Base-by-base conservation (phyloP, 2,113 vertebrate genomes). In the Pluvialis apricaria region DNA sequence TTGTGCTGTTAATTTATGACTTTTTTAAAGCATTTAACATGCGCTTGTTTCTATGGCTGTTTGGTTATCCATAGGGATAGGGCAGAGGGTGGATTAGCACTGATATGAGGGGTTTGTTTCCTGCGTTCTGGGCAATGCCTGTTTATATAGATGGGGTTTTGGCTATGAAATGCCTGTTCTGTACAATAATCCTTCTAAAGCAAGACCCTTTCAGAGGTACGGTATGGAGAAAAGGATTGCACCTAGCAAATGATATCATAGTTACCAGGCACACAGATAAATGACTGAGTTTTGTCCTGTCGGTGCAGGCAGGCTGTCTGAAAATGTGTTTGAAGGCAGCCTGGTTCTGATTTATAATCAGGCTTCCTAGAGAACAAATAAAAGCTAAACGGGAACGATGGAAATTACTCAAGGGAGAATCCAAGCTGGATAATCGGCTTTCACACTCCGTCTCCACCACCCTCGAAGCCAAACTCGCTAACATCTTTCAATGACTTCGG, bases 381-480 rank as follows among this genome's bases (percentile, higher is more conserved):
- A 82, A 93, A 96, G 82, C 92, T 85, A 71, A 93, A 61, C 71
- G 62, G 76, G 62, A 94, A 78, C 1, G 22, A 29, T 85, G 87
- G 84, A 36, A 93, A 88, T 82, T 54, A n/a, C 84, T 93, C 76
- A 28, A 26, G 87, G 79, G 94, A 93, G 86, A 88, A 47, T 52
- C 92, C 92, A 68, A 80, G 92, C 89, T 92, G 94, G 80, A 65
- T 87, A 96, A 97, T 97, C 11, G 0, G 54, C 79, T 97, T 97
- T 92, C 88, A 88, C 93, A 90, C 62, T 77, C 69, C 45, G 10
- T 57, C 36, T 79, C 60, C 72, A 71, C 40, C 64, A n/a, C 69
- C 81, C 69, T 72, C 14, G 21, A 66, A 88, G 91, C 31, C 86
- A 69, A 84, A 45, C 54, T 88, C 6, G 0, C 91, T 68, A 71